Percentiles rank a stretch among this genome's conserved stretches.
Evolutionary conservation across 2,888 invertebrate species (phyloP).

Genomic region (Eupithecia subfuscata): DNA sequence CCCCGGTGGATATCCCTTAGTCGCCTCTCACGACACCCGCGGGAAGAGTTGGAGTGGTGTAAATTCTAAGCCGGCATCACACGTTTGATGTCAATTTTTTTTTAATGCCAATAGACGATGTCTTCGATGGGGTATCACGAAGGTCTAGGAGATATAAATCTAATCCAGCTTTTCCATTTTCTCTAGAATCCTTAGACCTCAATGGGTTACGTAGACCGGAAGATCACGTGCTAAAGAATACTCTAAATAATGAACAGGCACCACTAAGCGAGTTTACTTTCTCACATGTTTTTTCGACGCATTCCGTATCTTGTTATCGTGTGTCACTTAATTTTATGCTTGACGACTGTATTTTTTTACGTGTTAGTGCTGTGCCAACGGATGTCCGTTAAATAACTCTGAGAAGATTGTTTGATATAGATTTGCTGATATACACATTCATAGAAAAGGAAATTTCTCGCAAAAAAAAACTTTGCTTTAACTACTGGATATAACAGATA

Average conservation of each 20-base stretch:
- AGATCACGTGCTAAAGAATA: constrained; percentile 67
- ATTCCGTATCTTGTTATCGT: constrained; percentile 54
- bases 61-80: no score
- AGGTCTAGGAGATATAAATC: not conserved
- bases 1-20: no score
- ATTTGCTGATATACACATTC: not conserved
- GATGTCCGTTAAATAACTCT: not conserved
- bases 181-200: constrained; percentile 40
- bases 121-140: not conserved
- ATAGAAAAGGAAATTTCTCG: not conserved
- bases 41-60: no score
- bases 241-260: constrained; percentile 57
- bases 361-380: constrained; percentile 12
- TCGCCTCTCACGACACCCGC: no score
- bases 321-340: constrained; percentile 23
- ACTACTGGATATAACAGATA: not conserved
- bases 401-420: not conserved
- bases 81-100: not conserved
- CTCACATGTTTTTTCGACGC: constrained; percentile 52
- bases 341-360: constrained; percentile 11
- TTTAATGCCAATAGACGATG: not conserved
- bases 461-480: not conserved
- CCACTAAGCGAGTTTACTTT: constrained; percentile 53
- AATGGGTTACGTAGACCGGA: constrained; percentile 66
- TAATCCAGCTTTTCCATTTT: constrained; percentile 14